Evolutionary conservation across 2,113 vertebrate genomes (phyloP), one percentile per base, ranked within the genome.

Genomic region (Nanorana parkeri): DNA sequence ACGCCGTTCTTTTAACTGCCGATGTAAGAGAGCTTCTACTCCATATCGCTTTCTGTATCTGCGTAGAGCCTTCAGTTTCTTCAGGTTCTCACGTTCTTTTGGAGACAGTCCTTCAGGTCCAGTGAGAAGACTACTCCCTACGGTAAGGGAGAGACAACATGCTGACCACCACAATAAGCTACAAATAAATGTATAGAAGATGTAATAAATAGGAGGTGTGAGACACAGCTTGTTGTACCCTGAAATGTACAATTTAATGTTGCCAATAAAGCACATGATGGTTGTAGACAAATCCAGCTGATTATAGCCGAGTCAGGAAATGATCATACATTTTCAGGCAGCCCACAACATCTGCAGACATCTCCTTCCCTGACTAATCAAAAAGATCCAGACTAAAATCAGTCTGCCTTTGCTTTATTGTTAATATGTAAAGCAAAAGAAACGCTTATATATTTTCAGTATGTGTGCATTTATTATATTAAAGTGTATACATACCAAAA

Each of bases 21-120:
- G 92, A 80, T 99, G 98, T 47, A 99, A 89, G 85, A 99, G 92
- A 4, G 98, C 97, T 85, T 99, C 98, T 16, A 95, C 95, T 0
- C 98, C 97, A 5, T 96, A 99, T 29, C 98, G 96, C 24, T 96
- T 95, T 21, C 97, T 95, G 78, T 99, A 99, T 0, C 98, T 92
- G 0, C 95, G 94, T 4, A 99, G 92, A 56, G 97, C 98, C 88
- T 97, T 98, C 28, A 99, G 92, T 67, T 94, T 92, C 83, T 95
- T 96, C 85, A 98, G 92, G 77, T 95, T 97, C 77, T 98, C 97
- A n/a, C 96, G 88, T 63, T 99, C 97, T 89, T 97, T 98, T 85
- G 92, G 85, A 77, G 96, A 93, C 85, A 97, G 86, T 63, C 95
- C 96, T 84, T 99, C 97, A 0, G 96, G 91, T 8, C 96, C 97